A percentile compares a stretch with the other conserved stretches of the same genome.
These are phyloP conservation scores for Ichneumoninae sp. DNA, from an alignment of 2,888 invertebrate species.

Conservation along the genomic window DNA sequence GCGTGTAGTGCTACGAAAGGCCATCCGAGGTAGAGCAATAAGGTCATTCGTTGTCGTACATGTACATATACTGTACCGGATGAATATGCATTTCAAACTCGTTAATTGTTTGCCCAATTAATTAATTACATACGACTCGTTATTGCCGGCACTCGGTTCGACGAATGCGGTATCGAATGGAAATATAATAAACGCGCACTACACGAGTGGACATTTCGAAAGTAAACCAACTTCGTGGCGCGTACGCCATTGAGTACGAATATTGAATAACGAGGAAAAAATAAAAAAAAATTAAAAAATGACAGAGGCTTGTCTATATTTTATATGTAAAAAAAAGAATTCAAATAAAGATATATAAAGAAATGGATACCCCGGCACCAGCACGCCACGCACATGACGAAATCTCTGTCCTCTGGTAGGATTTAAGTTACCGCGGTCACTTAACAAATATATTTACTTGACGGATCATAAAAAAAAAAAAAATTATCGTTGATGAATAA, in stretches of 20 bases:
- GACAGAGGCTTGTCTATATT: constrained; percentile 5
- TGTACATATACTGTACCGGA: not conserved
- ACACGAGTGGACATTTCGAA: constrained; percentile 28
- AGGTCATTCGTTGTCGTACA: constrained; percentile 33
- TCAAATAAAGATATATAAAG: not conserved
- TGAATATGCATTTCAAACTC: constrained; percentile 42
- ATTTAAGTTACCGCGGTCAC: constrained; percentile 76
- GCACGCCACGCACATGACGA: constrained; percentile 25
- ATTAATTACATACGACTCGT: constrained; percentile 45
- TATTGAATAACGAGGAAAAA: constrained; percentile 29
- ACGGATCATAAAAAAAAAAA: constrained; percentile 62
- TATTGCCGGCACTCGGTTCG: constrained; percentile 38
- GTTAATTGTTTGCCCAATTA: constrained; percentile 39
- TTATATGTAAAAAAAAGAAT: not conserved
- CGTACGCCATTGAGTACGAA: constrained; percentile 14
- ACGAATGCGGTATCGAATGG: not conserved
- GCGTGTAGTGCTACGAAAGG: not conserved
- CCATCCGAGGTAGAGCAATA: constrained; percentile 10
- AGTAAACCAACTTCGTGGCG: constrained; percentile 44
- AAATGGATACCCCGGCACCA: constrained; percentile 23
- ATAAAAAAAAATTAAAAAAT: not conserved
- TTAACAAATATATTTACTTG: constrained; percentile 74
- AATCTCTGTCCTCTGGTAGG: constrained; percentile 79
- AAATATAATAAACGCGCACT: not conserved
- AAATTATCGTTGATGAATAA: constrained; percentile 41